Conservation (phyloP, 2,888 invertebrate genomes). For the Agrochola lychnidis region DNA sequence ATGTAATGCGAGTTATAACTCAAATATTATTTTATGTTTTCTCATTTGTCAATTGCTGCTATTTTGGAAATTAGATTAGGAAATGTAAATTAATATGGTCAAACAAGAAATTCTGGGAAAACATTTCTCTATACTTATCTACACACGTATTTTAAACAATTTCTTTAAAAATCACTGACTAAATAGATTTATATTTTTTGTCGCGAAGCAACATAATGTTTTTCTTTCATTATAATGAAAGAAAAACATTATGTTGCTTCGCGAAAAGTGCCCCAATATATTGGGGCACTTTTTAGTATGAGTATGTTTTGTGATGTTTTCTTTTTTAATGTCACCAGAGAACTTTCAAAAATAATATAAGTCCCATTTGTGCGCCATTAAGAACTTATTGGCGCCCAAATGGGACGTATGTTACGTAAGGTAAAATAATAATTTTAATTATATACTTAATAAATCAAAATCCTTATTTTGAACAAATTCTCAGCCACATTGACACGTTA, state of each 20-base stretch:
- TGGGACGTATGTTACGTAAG: neutral
- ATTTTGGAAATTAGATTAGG: neutral
- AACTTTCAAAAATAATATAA: neutral
- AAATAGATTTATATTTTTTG: neutral
- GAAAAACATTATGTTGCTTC: no score
- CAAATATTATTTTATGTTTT: neutral
- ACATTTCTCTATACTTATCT: neutral
- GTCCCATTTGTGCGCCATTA: conserved; percentile 23
- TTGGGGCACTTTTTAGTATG: neutral
- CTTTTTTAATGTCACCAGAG: neutral
- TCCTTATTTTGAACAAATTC: neutral
- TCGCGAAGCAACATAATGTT: neutral
- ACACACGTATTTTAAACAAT: no score
- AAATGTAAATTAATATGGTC: neutral
- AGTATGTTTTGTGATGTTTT: neutral
- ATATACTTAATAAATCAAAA: neutral
- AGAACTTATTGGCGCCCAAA: conserved; percentile 29
- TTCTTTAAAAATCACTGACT: neutral
- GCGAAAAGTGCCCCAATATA: no score
- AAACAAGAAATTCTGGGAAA: neutral
- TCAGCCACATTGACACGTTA: neutral
- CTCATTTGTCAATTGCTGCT: neutral
- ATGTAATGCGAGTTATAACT: neutral
- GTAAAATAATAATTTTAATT: neutral
- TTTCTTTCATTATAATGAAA: neutral